Percentiles rank a stretch among this genome's conserved stretches.
Evolutionary conservation across 2,113 vertebrate genomes (phyloP).

Genomic region (Rallus limicola): DNA sequence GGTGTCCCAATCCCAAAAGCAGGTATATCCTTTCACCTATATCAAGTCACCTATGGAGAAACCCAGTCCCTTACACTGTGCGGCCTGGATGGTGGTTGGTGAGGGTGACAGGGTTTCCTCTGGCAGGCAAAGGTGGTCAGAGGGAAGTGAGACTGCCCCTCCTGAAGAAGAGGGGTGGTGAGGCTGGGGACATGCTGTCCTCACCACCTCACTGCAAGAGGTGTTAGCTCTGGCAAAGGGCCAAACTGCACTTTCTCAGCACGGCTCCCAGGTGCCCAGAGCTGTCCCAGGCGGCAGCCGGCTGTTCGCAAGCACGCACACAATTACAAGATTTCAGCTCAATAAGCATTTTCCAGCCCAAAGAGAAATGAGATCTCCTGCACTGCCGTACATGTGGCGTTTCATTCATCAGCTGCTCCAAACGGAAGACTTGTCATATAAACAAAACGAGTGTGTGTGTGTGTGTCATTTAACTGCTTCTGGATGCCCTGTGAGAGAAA

Average conservation of each 20-base stretch:
- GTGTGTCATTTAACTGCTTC: constrained; percentile 1
- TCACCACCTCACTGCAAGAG: fast-evolving
- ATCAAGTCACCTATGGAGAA: not conserved
- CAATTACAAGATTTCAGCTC: not conserved
- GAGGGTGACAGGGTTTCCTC: not conserved
- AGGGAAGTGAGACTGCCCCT: fast-evolving
- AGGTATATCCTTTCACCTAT: not conserved
- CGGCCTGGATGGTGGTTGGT: not conserved
- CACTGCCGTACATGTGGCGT: not conserved
- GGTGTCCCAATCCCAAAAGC: not conserved
- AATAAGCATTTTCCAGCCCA: not conserved
- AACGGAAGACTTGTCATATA: not conserved
- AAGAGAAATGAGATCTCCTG: not conserved
- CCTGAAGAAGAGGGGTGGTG: fast-evolving
- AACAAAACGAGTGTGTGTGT: not conserved
- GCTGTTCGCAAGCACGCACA: too few relatives aligned
- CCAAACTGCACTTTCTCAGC: not conserved
- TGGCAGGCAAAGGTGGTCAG: not conserved
- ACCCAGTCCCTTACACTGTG: not conserved
- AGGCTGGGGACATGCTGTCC: fast-evolving
- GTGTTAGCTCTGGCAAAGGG: not conserved
- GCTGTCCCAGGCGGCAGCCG: not conserved
- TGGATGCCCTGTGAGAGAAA: not conserved
- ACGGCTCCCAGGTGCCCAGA: not conserved
- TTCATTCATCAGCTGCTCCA: constrained; percentile 33